Conservation (phyloP, 2,797 vertebrate genomes). For the Glossophaga mutica region DNA sequence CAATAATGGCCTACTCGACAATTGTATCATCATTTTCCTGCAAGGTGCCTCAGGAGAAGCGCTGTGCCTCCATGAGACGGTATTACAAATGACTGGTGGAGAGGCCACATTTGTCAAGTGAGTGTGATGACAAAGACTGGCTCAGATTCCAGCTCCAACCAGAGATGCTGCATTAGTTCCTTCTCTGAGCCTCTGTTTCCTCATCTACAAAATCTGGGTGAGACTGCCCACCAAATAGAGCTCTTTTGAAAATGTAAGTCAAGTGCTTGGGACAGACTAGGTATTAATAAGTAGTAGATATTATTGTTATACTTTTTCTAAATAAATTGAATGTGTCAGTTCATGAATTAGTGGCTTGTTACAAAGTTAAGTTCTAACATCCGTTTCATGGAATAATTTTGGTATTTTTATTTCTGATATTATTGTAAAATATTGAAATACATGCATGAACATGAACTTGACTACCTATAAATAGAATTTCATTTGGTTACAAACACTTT, state of each 20-base stretch:
- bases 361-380: neutral
- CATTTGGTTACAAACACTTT: conserved; percentile 23
- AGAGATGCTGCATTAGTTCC: neutral
- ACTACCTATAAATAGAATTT: conserved; percentile 24
- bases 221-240: neutral
- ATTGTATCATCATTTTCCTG: neutral
- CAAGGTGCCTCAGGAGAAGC: neutral
- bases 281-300: neutral
- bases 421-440: conserved; percentile 50
- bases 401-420: conserved; percentile 29
- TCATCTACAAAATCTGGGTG: neutral
- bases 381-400: conserved; percentile 3
- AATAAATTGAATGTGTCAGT: neutral
- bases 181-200: neutral
- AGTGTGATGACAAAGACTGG: neutral
- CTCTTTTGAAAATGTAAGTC: neutral
- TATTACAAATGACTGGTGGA: neutral
- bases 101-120: neutral
- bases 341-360: neutral
- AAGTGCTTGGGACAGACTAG: neutral
- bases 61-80: neutral
- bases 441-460: neutral
- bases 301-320: neutral
- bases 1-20: neutral
- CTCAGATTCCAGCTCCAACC: neutral